Conservation (phyloP, 2,888 invertebrate species). For the Melipona bicolor region DNA sequence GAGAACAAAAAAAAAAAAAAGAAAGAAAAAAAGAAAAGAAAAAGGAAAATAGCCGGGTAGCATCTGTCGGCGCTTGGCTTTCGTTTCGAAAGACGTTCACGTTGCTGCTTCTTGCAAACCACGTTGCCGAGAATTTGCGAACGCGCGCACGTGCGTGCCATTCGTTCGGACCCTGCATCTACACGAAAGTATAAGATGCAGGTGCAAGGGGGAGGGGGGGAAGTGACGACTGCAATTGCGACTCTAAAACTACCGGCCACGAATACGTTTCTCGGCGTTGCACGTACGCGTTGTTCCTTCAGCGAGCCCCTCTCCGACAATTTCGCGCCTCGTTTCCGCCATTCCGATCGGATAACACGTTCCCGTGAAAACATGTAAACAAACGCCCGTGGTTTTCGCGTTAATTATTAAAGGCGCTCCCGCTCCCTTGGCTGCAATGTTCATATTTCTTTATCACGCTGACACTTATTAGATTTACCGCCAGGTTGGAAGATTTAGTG, state of each 20-base stretch:
- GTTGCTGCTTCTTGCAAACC: constrained; percentile 62
- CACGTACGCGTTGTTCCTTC: constrained; percentile 42
- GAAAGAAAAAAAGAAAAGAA: too few relatives aligned
- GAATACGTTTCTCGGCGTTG: constrained; percentile 52
- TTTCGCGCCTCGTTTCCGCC: not conserved
- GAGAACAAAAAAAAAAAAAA: too few relatives aligned
- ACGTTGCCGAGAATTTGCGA: constrained; percentile 63
- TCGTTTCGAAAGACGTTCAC: constrained; percentile 65
- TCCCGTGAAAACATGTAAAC: not conserved
- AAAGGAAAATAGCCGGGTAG: constrained; percentile 35
- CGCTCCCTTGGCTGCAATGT: not conserved
- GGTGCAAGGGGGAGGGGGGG: constrained; percentile 52
- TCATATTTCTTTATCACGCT: not conserved
- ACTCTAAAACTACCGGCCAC: constrained; percentile 46
- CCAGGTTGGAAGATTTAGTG: not conserved
- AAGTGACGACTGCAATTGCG: constrained; percentile 65
- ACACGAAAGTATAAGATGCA: constrained; percentile 54
- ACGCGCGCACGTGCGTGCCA: constrained; percentile 70
- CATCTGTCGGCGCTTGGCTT: constrained; percentile 51
- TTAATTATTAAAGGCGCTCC: constrained; percentile 6
- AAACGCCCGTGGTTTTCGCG: not conserved
- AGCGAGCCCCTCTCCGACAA: constrained; percentile 9
- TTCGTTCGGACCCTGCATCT: constrained; percentile 63
- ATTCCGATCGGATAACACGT: constrained; percentile 27
- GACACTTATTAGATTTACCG: not conserved